phyloP scores from a whole-genome alignment of 1,140 invertebrate species.

The Papilio dardanus region DNA sequence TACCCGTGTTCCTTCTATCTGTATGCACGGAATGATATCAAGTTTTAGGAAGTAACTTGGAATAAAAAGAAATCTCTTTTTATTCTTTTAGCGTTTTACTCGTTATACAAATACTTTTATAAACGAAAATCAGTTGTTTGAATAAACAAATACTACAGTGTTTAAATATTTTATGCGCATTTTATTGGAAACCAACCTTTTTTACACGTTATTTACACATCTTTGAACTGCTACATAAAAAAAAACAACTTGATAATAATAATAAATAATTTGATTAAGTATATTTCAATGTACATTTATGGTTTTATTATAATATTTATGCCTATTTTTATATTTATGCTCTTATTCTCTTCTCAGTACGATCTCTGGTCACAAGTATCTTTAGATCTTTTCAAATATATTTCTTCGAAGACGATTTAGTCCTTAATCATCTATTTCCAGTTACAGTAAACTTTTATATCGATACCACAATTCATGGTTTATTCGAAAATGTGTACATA shows the following conservation, averaged over 20 bases:
- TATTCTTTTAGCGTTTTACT: slow-evolving; percentile 3
- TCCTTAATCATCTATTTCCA: neutral
- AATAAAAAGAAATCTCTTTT: slow-evolving; percentile 25
- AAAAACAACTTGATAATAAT: too few relatives aligned
- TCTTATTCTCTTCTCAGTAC: too few relatives aligned
- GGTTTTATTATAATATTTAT: too few relatives aligned
- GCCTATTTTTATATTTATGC: too few relatives aligned
- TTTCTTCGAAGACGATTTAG: neutral
- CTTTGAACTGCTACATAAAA: too few relatives aligned
- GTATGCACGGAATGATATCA: slow-evolving; percentile 9
- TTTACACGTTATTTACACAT: too few relatives aligned
- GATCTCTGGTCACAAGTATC: neutral
- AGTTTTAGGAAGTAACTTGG: slow-evolving; percentile 21
- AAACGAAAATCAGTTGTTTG: neutral
- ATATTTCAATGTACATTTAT: too few relatives aligned
- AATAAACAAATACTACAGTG: neutral
- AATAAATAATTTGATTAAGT: too few relatives aligned
- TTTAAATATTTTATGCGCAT: neutral
- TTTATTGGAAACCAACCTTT: neutral
- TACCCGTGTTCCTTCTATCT: slow-evolving; percentile 31
- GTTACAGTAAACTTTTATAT: neutral
- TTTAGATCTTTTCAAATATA: neutral
- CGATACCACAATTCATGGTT: neutral
- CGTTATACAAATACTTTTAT: neutral
- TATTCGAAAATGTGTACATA: neutral